Evolutionary conservation across 2,113 vertebrate species (phyloP), one percentile per base, ranked within the genome.

Genomic region (Scatophagus argus): DNA sequence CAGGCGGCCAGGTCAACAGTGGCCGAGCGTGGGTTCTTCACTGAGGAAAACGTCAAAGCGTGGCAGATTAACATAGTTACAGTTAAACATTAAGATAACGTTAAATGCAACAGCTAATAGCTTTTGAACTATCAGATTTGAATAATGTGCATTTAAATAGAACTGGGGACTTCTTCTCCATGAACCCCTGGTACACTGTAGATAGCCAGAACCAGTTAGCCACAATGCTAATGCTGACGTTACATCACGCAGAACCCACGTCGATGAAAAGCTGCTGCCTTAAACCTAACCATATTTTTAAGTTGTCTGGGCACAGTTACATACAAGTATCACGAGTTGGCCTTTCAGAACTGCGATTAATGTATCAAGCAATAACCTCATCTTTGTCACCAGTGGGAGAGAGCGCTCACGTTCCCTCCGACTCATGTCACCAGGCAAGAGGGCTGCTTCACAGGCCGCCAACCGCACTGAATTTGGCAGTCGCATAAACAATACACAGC

Each of bases 381-480:
- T 8, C 13, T 0, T 9, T 1, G 46, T 14, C 34, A 2, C 3
- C 36, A 1, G 10, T 1, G 5, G 14, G 8, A n/a, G 16, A 5
- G 2, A 61, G 7, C 4, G 21, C 61, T 38, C 51, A 8, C 11
- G 29, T 16, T 21, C 29, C 25, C 64, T 12, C 21, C 44, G 63
- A 65, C 55, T 79, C 51, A 68, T 34, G 43, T 56, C 70, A 70
- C 16, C 56, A 84, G 82, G 81, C 75, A 44, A 91, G 58, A 65
- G 66, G 70, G 87, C 79, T 80, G 90, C 86, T 88, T 85, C 83
- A 43, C 67, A 92, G 92, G 93, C 92, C 92, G 80, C 87, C 39
- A 41, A 39, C 61, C 61, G 60, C 87, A 69, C 56, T 81, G 69
- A 68, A 60, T 74, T 38, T 56, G 41, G 64, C 38, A 72, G 88